These are phyloP conservation scores for Phyllotis vaccarum DNA, from an alignment of 2,797 vertebrate species.

Conservation along the genomic window DNA sequence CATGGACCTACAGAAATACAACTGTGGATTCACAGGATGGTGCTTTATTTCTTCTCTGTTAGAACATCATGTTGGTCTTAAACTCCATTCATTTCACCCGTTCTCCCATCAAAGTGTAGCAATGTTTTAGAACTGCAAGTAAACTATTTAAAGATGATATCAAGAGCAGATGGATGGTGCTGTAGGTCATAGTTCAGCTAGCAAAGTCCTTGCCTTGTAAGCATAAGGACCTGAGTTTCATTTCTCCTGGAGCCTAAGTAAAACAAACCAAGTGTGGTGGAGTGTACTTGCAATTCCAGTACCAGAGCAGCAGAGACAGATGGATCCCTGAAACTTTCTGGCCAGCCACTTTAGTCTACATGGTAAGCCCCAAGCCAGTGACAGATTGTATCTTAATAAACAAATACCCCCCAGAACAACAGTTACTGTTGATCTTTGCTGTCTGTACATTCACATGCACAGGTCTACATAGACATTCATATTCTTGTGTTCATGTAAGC, in stretches of 20 bases:
- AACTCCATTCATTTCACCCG: background rate
- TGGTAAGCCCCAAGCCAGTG: background rate
- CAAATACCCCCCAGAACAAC: background rate
- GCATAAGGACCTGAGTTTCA: background rate
- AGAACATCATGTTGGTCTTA: background rate
- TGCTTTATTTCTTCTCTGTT: slow-evolving; percentile 28
- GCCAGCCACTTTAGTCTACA: background rate
- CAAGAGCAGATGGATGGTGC: background rate
- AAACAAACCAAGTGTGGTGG: background rate
- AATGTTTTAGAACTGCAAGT: background rate
- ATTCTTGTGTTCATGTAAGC: background rate
- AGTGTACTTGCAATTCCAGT: background rate
- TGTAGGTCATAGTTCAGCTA: background rate
- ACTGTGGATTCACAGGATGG: fast-evolving
- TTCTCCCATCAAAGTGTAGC: background rate
- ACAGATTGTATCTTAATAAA: background rate
- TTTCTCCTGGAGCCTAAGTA: background rate
- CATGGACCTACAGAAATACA: background rate
- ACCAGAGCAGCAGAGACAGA: too few relatives aligned
- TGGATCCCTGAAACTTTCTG: too few relatives aligned
- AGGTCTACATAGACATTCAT: background rate
- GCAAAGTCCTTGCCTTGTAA: background rate
- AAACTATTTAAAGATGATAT: background rate
- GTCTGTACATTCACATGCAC: background rate
- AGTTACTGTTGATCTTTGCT: background rate